Evolutionary conservation across 2,888 invertebrate species (phyloP).

Genomic region (Harpalus rufipes): DNA sequence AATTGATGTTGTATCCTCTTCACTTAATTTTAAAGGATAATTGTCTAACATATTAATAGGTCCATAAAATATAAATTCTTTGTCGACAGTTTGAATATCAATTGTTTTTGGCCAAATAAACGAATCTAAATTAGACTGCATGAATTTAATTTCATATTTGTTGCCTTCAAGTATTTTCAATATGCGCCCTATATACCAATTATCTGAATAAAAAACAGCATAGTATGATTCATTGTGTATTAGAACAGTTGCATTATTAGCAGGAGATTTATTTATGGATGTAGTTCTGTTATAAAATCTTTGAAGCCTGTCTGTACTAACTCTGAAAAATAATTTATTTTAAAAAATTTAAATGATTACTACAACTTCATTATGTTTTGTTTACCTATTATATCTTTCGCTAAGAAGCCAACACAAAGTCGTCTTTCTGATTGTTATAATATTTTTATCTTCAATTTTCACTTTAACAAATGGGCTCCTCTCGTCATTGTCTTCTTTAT

Average conservation of each 20-base stretch:
- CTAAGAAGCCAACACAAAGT: constrained; percentile 9
- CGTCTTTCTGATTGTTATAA: neutral
- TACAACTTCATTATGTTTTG: neutral
- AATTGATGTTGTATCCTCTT: constrained; percentile 4
- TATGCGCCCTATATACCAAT: neutral
- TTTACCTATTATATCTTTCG: constrained; percentile 1
- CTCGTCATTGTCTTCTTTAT: constrained; percentile 6
- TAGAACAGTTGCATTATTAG: neutral
- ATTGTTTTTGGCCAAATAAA: neutral
- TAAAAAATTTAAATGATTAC: neutral
- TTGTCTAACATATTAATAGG: constrained; percentile 5
- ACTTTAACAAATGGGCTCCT: constrained; percentile 1
- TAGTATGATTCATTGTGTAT: constrained; percentile 2
- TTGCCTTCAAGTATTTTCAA: neutral
- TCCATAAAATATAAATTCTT: constrained; percentile 48
- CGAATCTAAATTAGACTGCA: constrained; percentile 2
- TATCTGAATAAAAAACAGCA: neutral
- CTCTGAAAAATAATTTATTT: neutral
- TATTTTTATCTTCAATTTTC: neutral
- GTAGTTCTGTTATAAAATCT: neutral
- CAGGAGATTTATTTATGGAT: neutral
- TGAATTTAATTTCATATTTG: constrained; percentile 4
- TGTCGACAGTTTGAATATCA: constrained; percentile 14
- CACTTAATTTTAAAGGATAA: neutral
- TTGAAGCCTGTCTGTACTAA: constrained; percentile 1